Evolutionary conservation across 2,888 invertebrate genomes (phyloP).

Genomic region (Leptopilina drosophilae): DNA sequence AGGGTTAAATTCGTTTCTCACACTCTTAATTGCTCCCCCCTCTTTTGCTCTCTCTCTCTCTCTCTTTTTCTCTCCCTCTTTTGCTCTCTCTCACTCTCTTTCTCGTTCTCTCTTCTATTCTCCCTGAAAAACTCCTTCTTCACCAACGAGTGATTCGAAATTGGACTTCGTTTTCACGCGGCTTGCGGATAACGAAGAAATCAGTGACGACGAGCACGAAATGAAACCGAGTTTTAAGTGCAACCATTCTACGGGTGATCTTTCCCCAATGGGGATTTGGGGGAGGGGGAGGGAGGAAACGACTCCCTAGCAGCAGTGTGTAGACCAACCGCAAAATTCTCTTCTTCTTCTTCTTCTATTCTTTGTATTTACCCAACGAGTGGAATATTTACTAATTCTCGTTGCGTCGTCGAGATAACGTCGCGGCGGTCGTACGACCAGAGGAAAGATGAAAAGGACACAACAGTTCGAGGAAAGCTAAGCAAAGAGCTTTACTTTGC

Average conservation of each 20-base stretch:
- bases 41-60: not conserved
- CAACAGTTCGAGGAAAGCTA: constrained; percentile 34
- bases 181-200: constrained; percentile 35
- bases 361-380: constrained; percentile 23
- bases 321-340: constrained; percentile 26
- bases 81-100: not conserved
- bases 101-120: not conserved
- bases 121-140: not conserved
- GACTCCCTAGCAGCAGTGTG: constrained; percentile 13
- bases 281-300: not conserved
- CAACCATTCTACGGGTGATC: constrained; percentile 41
- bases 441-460: constrained; percentile 49
- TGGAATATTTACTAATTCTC: constrained; percentile 71
- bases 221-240: constrained; percentile 59
- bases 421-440: constrained; percentile 48
- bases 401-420: constrained; percentile 71
- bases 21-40: constrained; percentile 19
- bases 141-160: constrained; percentile 37
- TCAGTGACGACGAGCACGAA: constrained; percentile 46
- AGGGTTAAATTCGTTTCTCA: constrained; percentile 38
- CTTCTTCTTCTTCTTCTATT: not conserved
- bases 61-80: not conserved
- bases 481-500: constrained; percentile 3
- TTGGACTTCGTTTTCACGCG: constrained; percentile 38
- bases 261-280: not conserved